These are phyloP conservation scores for Calonectris borealis DNA, from an alignment of 2,113 vertebrate species.

Conservation along the genomic window DNA sequence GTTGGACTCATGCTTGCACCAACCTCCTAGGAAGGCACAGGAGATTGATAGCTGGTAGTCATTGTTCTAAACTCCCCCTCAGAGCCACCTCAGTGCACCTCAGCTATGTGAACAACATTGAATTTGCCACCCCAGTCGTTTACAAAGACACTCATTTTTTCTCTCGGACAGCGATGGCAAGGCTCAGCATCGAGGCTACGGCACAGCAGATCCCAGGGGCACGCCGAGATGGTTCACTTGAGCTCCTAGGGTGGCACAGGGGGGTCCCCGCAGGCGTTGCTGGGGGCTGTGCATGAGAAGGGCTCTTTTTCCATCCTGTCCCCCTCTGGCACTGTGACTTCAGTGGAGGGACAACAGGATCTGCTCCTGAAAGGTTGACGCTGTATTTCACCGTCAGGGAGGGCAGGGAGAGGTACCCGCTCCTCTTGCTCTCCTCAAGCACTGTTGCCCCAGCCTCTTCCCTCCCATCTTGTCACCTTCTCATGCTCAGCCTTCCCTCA, in stretches of 20 bases:
- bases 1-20: neutral
- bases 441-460: neutral
- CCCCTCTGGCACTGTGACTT: neutral
- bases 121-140: neutral
- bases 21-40: neutral
- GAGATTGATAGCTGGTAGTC: neutral
- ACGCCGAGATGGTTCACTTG: fast-evolving
- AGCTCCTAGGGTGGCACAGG: neutral
- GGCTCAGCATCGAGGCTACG: fast-evolving
- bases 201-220: neutral
- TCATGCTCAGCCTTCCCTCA: neutral
- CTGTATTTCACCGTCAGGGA: neutral
- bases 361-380: neutral
- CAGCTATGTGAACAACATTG: neutral
- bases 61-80: neutral
- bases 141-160: neutral
- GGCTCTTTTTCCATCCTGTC: neutral
- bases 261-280: neutral
- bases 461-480: neutral
- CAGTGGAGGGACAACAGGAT: neutral
- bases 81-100: neutral
- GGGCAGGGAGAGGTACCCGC: neutral
- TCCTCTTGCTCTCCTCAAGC: neutral
- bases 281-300: neutral
- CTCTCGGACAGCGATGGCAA: neutral